Base-by-base conservation (phyloP, 1,140 invertebrate genomes). In the Drosophila lowei region DNA sequence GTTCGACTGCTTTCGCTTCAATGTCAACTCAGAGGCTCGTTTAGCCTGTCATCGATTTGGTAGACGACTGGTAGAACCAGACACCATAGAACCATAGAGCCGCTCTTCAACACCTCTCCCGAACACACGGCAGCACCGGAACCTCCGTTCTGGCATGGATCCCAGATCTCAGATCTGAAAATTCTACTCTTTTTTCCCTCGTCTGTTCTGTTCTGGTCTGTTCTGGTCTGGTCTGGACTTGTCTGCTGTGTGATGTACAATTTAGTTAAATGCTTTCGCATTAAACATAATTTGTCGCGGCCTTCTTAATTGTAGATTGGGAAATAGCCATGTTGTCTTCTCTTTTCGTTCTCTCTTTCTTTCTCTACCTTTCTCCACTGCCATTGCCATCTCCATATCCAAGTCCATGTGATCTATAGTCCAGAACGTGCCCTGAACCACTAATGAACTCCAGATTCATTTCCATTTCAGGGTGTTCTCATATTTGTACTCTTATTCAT, bases 1-100 rank as follows among this genome's bases (percentile, higher is more conserved):
- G 63, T 68, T 49, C 38, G 21, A 43, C 63, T 59, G 81, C 81
- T 85, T 85, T 85, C 81, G 81, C 83, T 88, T 86, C 79, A 85
- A 86, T 85, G 81, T 86, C 80, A 86, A 58, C 50, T 47, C 42
- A 38, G 34, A 5, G 65, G 41, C 66, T 71, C 61, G 53, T 64
- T 83, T 71, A 78, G 64, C 49, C 79, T 84, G 81, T 85, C 81
- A 85, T 86, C 77, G 77, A 85, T 77, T 72, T 86, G 77, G 34
- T 13, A 38, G 67, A 80, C 67, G 67, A 80, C 67, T 62, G 77
- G 77, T 77, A 61, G 55, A 78, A 83, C 63, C 80, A 67, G 76
- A 73, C 71, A 28, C 25, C 60, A 48, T 66, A 34, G 15, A 44
- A 53, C 42, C 18, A 38, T 11, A 38, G 23, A 15, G 9, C 11